Percentiles rank a stretch among this genome's conserved stretches.
Evolutionary conservation across 2,888 invertebrate species (phyloP).

Genomic region (Aphidoletes aphidimyza): DNA sequence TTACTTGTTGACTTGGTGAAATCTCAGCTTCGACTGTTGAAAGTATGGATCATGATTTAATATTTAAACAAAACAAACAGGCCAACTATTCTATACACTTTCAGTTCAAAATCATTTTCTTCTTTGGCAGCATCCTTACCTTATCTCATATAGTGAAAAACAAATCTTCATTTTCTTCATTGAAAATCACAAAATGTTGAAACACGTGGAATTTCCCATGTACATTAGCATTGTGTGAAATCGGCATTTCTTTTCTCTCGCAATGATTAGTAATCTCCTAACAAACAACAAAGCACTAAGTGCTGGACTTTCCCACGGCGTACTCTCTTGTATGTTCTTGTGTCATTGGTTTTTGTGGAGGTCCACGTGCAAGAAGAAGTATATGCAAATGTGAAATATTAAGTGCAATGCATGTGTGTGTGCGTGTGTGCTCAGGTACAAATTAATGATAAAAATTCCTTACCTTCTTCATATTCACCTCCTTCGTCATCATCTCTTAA

Average conservation of each 20-base stretch:
- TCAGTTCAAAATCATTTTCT: too few relatives aligned
- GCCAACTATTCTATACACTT: neutral
- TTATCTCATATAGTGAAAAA: neutral
- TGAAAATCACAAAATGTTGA: neutral
- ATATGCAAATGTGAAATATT: too few relatives aligned
- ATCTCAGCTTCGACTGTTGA: conserved; percentile 1
- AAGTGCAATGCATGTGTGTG: too few relatives aligned
- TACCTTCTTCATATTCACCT: too few relatives aligned
- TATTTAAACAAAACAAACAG: neutral
- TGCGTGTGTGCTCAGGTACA: neutral
- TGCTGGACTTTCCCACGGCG: neutral
- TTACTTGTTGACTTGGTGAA: neutral
- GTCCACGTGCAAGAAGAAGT: neutral
- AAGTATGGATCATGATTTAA: neutral
- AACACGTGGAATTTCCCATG: neutral
- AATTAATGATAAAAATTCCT: too few relatives aligned
- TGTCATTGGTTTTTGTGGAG: neutral
- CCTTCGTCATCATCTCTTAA: too few relatives aligned
- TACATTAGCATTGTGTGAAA: neutral
- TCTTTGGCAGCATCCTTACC: too few relatives aligned
- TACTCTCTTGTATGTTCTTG: neutral
- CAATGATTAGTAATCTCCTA: neutral
- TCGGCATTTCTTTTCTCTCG: neutral
- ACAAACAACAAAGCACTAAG: neutral
- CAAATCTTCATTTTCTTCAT: too few relatives aligned